Conservation (phyloP, 2,113 vertebrate genomes). For the Corythaixoides concolor region DNA sequence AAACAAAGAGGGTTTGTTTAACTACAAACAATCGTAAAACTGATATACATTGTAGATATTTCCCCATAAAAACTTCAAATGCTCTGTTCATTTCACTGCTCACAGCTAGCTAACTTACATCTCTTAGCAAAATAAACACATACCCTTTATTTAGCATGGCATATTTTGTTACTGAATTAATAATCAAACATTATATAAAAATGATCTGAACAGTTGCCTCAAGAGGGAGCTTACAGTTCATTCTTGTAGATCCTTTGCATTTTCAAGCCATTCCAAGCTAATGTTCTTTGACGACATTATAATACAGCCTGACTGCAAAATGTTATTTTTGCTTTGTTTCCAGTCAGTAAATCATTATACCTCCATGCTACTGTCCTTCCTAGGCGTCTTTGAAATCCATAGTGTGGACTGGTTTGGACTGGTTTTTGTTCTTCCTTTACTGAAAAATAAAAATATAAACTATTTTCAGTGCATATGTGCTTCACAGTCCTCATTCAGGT, state of each 20-base stretch:
- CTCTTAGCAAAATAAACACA: slow-evolving; percentile 76
- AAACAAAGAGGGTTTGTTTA: slow-evolving; percentile 55
- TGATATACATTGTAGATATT: slow-evolving; percentile 41
- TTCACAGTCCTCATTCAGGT: not conserved
- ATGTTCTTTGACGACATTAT: slow-evolving; percentile 67
- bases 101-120: slow-evolving; percentile 53
- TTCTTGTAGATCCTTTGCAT: slow-evolving; percentile 74
- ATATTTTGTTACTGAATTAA: slow-evolving; percentile 70
- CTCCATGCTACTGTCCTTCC: slow-evolving; percentile 86
- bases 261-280: slow-evolving; percentile 84
- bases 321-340: slow-evolving; percentile 32
- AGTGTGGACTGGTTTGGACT: slow-evolving; percentile 84
- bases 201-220: slow-evolving; percentile 76
- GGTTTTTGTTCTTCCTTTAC: slow-evolving; percentile 88
- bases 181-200: slow-evolving; percentile 76
- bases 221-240: slow-evolving; percentile 81
- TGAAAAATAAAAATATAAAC: slow-evolving; percentile 69
- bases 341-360: slow-evolving; percentile 77
- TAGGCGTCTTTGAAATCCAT: slow-evolving; percentile 91
- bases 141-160: slow-evolving; percentile 73
- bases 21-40: slow-evolving; percentile 64
- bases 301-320: slow-evolving; percentile 62
- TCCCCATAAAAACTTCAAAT: slow-evolving; percentile 56
- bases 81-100: slow-evolving; percentile 46
- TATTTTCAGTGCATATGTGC: not conserved